Conservation (phyloP, 37 sponge, comb jelly and placozoan species). For the Ianthella basta region DNA sequence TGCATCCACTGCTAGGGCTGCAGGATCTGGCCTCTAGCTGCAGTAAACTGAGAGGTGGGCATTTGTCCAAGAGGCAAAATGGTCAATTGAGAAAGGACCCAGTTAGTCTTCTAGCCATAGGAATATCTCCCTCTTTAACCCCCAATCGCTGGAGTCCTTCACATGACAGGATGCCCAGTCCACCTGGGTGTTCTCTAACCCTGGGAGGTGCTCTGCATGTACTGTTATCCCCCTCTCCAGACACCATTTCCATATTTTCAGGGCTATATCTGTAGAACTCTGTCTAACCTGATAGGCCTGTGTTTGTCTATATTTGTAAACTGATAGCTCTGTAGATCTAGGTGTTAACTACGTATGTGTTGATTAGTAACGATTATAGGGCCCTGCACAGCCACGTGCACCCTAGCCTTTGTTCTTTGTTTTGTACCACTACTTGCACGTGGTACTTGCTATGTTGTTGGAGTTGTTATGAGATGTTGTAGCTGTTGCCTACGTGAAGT, state of each 20-base stretch:
- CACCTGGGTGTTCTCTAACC: not conserved
- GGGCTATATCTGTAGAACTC: not conserved
- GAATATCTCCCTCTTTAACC: not conserved
- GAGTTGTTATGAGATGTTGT: no score
- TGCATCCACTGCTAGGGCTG: slow-evolving; percentile 22
- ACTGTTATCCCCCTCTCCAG: not conserved
- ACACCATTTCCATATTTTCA: not conserved
- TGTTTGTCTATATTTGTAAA: no score
- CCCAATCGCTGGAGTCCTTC: not conserved
- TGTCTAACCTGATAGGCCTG: no score
- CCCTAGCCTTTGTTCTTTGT: no score
- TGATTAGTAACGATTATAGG: no score
- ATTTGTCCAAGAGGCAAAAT: not conserved
- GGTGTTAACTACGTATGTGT: no score
- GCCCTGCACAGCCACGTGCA: no score
- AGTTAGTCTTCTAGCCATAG: not conserved
- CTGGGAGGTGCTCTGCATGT: slow-evolving; percentile 12
- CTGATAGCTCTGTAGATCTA: no score
- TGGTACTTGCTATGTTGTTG: no score
- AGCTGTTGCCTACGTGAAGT: no score
- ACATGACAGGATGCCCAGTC: not conserved
- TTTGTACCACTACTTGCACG: no score
- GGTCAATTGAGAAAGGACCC: not conserved
- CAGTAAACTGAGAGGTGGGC: slow-evolving; percentile 16
- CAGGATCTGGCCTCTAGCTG: slow-evolving; percentile 40